These are phyloP conservation scores for Ispidina picta DNA, from an alignment of 2,797 vertebrate species.

Conservation along the genomic window DNA sequence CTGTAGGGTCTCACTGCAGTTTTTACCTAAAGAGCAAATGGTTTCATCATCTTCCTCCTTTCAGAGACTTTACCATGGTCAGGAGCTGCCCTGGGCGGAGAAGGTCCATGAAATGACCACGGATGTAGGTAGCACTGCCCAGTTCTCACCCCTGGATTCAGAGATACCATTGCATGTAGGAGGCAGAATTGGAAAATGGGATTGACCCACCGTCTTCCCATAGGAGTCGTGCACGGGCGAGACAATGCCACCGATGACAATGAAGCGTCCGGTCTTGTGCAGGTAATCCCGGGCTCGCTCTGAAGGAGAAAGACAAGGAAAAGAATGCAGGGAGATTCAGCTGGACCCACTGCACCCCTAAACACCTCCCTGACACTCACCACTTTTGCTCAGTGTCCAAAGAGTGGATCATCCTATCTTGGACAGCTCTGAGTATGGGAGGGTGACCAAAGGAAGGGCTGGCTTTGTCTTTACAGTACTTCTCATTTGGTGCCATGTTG, in stretches of 20 bases:
- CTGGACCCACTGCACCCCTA: not conserved
- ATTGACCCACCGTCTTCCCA: slow-evolving; percentile 88
- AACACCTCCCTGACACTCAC: fast-evolving
- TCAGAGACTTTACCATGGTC: fast-evolving
- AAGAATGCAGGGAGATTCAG: not conserved
- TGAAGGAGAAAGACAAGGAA: slow-evolving; percentile 60
- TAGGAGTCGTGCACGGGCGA: slow-evolving; percentile 98
- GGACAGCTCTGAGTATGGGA: not conserved
- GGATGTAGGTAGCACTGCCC: not conserved
- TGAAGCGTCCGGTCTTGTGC: slow-evolving; percentile 94
- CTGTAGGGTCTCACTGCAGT: not conserved
- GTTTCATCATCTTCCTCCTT: not conserved
- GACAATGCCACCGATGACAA: slow-evolving; percentile 97
- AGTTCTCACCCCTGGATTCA: not conserved
- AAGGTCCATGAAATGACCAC: not conserved
- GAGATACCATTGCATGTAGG: fast-evolving
- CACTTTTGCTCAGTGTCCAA: not conserved
- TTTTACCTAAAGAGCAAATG: not conserved
- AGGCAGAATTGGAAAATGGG: not conserved
- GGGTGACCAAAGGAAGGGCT: not conserved
- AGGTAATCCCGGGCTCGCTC: slow-evolving; percentile 95
- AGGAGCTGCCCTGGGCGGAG: not conserved
- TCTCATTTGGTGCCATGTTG: not conserved
- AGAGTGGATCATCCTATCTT: not conserved
- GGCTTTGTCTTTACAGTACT: fast-evolving